These are phyloP conservation scores for Morus bassanus DNA, from an alignment of 2,797 vertebrate species.

Conservation along the genomic window DNA sequence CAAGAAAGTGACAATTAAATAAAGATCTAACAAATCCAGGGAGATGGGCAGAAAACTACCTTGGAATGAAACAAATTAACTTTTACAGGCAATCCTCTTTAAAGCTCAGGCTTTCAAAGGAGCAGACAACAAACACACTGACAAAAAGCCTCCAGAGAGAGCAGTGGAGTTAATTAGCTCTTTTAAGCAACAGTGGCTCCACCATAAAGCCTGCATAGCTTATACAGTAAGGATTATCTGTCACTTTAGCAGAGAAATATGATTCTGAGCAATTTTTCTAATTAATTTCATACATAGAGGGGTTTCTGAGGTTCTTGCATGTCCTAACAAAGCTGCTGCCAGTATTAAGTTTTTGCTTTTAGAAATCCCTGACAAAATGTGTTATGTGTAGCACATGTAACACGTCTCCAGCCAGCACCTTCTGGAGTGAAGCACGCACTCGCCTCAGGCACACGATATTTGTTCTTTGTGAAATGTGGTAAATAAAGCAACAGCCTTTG, in stretches of 20 bases:
- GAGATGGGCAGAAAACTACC: neutral
- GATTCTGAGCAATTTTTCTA: neutral
- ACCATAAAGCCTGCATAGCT: neutral
- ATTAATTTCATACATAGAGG: neutral
- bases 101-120: neutral
- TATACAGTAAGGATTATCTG: neutral
- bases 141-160: neutral
- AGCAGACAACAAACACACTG: neutral
- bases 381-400: neutral
- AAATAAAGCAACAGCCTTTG: neutral
- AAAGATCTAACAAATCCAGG: neutral
- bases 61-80: neutral
- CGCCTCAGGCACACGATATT: neutral
- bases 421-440: neutral
- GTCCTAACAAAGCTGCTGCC: neutral
- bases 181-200: neutral
- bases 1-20: neutral
- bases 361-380: neutral
- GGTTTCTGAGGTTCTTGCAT: neutral
- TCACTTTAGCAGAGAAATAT: neutral
- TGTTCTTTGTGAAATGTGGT: neutral
- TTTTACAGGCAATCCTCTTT: neutral
- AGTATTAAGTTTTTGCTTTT: neutral
- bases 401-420: neutral
- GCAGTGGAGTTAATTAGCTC: neutral